Percentiles rank a stretch among this genome's conserved stretches.
phyloP scores from a whole-genome alignment of 2,888 invertebrate genomes.

The Yponomeuta sedellus region DNA sequence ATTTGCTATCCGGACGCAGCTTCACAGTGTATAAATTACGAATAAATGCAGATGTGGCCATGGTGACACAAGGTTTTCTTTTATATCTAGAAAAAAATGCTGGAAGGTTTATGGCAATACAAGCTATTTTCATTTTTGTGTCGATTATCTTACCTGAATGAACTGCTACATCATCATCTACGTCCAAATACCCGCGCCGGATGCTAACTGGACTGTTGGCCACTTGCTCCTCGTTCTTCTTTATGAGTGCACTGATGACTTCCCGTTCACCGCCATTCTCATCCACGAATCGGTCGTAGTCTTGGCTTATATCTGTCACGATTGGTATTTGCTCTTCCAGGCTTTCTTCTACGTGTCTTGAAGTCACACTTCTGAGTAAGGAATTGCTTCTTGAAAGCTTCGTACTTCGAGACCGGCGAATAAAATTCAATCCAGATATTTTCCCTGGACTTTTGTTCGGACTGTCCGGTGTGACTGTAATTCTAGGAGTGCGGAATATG shows the following conservation, averaged over 20 bases:
- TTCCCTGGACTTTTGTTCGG: constrained; percentile 73
- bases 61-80: neutral
- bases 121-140: no score
- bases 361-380: constrained; percentile 75
- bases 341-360: constrained; percentile 66
- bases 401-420: constrained; percentile 83
- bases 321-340: constrained; percentile 52
- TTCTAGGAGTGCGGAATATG: constrained; percentile 62
- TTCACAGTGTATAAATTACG: neutral
- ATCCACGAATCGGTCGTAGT: constrained; percentile 59
- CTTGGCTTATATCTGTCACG: constrained; percentile 57
- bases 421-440: constrained; percentile 76
- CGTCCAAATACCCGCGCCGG: constrained; percentile 69
- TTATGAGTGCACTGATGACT: constrained; percentile 66
- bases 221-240: constrained; percentile 59
- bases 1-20: constrained; percentile 20
- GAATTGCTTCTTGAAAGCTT: constrained; percentile 83
- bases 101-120: no score
- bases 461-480: constrained; percentile 67
- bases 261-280: constrained; percentile 60
- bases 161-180: constrained; percentile 81
- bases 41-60: neutral
- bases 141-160: constrained; percentile 83
- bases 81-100: neutral
- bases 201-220: constrained; percentile 65